phyloP scores from a whole-genome alignment of 2,113 vertebrate species.

The Gobiocypris rarus region DNA sequence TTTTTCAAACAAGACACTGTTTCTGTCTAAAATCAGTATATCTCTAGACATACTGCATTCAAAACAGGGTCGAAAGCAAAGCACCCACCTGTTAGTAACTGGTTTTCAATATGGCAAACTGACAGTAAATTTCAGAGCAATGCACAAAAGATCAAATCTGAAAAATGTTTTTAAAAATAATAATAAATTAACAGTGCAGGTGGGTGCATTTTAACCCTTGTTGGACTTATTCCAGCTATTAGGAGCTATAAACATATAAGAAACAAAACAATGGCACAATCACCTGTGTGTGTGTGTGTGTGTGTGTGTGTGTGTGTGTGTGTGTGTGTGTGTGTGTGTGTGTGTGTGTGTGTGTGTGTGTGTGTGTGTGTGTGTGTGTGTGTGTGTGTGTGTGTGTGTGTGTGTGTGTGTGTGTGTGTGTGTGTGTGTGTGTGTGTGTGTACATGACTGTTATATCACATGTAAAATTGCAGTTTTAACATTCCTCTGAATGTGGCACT shows the following conservation, averaged over 20 bases:
- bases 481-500: constrained; percentile 66
- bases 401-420: too few species aligned
- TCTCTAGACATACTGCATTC: background rate
- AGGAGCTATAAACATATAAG: background rate
- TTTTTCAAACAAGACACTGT: background rate
- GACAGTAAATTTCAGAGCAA: background rate
- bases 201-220: constrained; percentile 2
- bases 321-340: too few species aligned
- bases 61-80: background rate
- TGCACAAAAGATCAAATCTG: background rate
- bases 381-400: too few species aligned
- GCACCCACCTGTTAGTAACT: background rate
- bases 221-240: constrained; percentile 7
- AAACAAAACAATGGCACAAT: constrained; percentile 61
- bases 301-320: too few species aligned
- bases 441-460: too few species aligned
- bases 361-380: too few species aligned
- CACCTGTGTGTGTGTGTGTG: too few species aligned
- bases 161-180: background rate
- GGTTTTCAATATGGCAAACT: background rate
- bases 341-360: too few species aligned
- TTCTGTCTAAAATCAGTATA: background rate
- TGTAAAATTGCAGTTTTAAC: constrained; percentile 49
- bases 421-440: too few species aligned
- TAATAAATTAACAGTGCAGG: background rate